Evolutionary conservation across 2,113 vertebrate species (phyloP).

Genomic region (Neofelis nebulosa): DNA sequence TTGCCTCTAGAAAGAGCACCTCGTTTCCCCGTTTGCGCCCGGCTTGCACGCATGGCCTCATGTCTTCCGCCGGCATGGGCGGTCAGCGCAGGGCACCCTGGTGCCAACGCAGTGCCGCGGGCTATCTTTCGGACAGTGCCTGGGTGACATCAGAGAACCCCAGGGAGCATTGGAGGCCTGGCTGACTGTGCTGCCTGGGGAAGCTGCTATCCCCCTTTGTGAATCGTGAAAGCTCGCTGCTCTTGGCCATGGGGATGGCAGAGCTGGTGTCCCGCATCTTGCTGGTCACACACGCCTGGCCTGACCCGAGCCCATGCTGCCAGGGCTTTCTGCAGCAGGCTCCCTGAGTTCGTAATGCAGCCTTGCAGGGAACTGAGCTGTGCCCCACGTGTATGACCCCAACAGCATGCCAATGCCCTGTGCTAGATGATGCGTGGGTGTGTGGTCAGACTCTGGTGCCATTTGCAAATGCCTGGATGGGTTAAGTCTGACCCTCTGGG

Average conservation of each 20-base stretch:
- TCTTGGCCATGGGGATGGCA: background rate
- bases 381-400: background rate
- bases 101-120: background rate
- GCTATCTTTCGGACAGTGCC: background rate
- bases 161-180: background rate
- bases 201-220: background rate
- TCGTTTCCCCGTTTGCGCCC: background rate
- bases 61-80: background rate
- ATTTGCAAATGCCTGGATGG: rapidly evolving
- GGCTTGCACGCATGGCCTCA: conserved; percentile 35
- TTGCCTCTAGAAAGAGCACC: background rate
- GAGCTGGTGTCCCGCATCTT: background rate
- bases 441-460: background rate
- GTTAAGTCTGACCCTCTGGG: background rate
- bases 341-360: background rate
- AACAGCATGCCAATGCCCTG: background rate
- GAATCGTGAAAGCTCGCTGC: background rate
- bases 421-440: rapidly evolving
- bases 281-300: background rate
- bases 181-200: background rate
- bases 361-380: background rate
- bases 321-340: background rate
- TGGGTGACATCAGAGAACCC: background rate
- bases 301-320: background rate
- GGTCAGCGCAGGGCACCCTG: background rate